phyloP scores from a whole-genome alignment of 2,113 vertebrate genomes.

The Atlantisia rogersi region DNA sequence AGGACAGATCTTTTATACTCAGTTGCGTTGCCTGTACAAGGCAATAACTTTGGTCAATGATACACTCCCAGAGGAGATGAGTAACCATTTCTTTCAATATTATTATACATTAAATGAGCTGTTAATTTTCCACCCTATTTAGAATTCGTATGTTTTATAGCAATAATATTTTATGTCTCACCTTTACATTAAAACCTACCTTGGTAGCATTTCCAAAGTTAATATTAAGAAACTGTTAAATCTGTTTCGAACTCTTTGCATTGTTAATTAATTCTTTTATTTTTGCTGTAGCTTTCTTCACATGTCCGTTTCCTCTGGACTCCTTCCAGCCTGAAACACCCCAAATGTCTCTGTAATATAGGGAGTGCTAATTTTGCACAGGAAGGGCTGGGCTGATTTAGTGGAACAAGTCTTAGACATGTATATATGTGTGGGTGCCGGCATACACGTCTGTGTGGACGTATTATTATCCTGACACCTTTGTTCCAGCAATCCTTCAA shows the following conservation, averaged over 20 bases:
- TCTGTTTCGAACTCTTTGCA: background rate
- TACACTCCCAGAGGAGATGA: background rate
- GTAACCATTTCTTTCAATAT: background rate
- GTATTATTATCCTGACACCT: background rate
- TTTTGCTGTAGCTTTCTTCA: background rate
- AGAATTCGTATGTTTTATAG: background rate
- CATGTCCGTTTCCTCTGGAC: background rate
- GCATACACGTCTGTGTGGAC: background rate
- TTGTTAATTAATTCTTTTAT: background rate
- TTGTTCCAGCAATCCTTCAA: background rate
- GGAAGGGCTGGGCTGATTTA: background rate
- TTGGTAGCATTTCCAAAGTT: background rate
- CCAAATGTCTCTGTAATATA: background rate
- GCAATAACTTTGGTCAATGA: background rate
- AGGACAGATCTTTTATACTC: slow-evolving; percentile 11
- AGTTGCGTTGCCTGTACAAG: background rate
- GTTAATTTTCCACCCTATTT: background rate
- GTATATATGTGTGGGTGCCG: background rate
- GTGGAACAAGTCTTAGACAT: background rate
- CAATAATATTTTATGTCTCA: background rate
- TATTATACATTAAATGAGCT: background rate
- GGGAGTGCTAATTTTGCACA: background rate
- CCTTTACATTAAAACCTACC: background rate
- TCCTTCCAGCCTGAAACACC: background rate
- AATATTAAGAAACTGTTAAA: background rate